phyloP scores from a whole-genome alignment of 2,113 vertebrate genomes.

The Machaerirhynchus nigripectus region DNA sequence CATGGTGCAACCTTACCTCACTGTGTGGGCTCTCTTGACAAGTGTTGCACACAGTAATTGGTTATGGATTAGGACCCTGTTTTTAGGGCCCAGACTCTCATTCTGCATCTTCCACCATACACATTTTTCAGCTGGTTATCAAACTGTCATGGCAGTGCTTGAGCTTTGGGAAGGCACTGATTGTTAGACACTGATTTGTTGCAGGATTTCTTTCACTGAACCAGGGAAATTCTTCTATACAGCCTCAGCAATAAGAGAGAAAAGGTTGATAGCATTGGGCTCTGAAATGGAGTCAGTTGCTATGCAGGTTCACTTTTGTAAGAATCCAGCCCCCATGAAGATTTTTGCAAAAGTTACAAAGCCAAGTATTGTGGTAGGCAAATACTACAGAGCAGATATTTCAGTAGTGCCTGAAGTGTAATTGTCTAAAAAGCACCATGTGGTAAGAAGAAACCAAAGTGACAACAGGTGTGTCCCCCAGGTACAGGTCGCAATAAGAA shows the following conservation, averaged over 20 bases:
- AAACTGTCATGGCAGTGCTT: not conserved
- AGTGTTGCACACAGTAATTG: not conserved
- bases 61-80: not conserved
- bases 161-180: not conserved
- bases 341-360: not conserved
- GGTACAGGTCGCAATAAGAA: not conserved
- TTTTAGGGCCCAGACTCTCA: not conserved
- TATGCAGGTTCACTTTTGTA: not conserved
- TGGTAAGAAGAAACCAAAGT: not conserved
- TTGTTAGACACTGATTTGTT: not conserved
- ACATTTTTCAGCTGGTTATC: not conserved
- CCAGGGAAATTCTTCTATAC: not conserved
- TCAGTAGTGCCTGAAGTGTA: not conserved
- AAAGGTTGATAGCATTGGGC: not conserved
- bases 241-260: not conserved
- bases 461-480: not conserved
- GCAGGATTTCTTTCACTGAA: not conserved
- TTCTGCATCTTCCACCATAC: not conserved
- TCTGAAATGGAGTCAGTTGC: not conserved
- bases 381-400: not conserved
- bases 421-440: not conserved
- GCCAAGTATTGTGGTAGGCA: not conserved
- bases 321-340: not conserved
- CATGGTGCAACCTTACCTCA: slow-evolving; percentile 21
- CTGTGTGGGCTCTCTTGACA: slow-evolving; percentile 24